Base-by-base conservation (phyloP, 2,113 vertebrate species). In the Danionella cerebrum region DNA sequence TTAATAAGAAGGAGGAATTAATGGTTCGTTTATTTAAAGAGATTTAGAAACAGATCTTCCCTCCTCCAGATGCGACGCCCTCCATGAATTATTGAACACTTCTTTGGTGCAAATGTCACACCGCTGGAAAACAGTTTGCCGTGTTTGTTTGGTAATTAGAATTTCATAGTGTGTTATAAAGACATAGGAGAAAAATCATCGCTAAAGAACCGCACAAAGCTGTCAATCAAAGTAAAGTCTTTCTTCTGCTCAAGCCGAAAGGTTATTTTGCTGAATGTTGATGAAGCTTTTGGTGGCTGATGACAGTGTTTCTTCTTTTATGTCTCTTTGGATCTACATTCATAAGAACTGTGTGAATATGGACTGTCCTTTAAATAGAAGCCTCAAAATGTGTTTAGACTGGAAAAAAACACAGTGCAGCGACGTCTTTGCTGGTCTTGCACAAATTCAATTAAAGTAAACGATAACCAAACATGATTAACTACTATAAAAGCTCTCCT, bases 1-100 rank as follows among this genome's bases (percentile, higher is more conserved):
- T 79, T 78, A 80, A 82, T 81, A 80, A 80, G 66, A 80, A 82
- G 76, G 73, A 69, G 76, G 82, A 86, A 82, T 82, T 78, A 82
- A 82, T 79, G 70, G 85, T 82, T 82, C 65, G 79, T 78, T 82
- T 82, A 83, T 85, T 87, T 82, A 84, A 71, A 78, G 84, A 78
- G 81, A 76, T 83, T 78, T 75, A 71, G 77, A 78, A 73, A 76
- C 73, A 73, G 77, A 69, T 71, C 79, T 78, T 68, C 70, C 65
- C 54, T 62, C 25, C 6, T 45, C 22, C 27, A 39, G 41, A 5
- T 24, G 79, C 82, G 76, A 72, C 51, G 69, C 52, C 33, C 44
- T 24, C 13, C 29, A 86, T 87, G 84, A 86, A 89, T 88, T 87
- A 87, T 88, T 88, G 83, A 89, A 83, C 81, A 83, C 83, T 81